Evolutionary conservation across 1,140 invertebrate species (phyloP).

Genomic region (Drosophila sproati): DNA sequence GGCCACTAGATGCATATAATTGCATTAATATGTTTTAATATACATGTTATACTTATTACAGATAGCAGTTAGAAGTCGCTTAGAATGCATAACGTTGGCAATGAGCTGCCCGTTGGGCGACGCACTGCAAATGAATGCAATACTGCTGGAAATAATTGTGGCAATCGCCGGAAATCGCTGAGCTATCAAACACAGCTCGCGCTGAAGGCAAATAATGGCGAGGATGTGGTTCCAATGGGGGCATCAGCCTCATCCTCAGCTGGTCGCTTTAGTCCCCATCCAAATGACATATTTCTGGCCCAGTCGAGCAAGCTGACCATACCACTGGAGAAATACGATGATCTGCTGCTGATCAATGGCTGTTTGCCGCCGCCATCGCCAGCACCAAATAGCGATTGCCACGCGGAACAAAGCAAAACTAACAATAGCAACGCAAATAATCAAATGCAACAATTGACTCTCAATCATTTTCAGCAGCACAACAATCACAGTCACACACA

Average conservation of each 20-base stretch:
- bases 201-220: constrained; percentile 53
- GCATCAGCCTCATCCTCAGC: constrained; percentile 17
- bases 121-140: neutral
- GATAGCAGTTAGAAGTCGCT: neutral
- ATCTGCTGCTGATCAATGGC: constrained; percentile 49
- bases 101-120: neutral
- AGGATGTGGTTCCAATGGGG: constrained; percentile 19
- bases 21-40: too few relatives aligned
- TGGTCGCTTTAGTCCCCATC: constrained; percentile 68
- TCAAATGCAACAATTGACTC: constrained; percentile 13
- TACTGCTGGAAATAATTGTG: neutral
- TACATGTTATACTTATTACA: neutral
- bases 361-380: constrained; percentile 79
- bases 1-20: too few relatives aligned
- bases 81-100: constrained; percentile 12
- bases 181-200: constrained; percentile 57
- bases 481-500: constrained; percentile 10
- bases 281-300: constrained; percentile 60
- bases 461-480: constrained; percentile 26
- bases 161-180: constrained; percentile 50
- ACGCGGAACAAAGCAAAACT: neutral
- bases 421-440: neutral
- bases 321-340: constrained; percentile 68
- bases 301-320: constrained; percentile 65
- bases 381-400: constrained; percentile 76